A percentile compares a stretch with the other conserved stretches of the same genome.
phyloP scores from a whole-genome alignment of 2,797 vertebrate genomes.

The Sebastes vulpes region DNA sequence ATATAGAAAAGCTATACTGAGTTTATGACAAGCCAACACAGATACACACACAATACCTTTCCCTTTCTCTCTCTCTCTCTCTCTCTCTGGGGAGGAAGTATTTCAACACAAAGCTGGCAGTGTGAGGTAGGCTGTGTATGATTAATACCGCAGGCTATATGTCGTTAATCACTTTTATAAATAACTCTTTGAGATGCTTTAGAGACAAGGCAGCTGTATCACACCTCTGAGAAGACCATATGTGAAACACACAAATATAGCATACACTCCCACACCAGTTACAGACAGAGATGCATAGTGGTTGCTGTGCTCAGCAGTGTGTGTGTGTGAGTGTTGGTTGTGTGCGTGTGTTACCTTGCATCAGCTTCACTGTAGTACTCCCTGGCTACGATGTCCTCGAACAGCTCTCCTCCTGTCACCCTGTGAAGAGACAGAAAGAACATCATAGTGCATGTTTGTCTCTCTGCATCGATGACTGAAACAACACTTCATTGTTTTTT shows the following conservation, averaged over 20 bases:
- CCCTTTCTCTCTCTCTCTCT: no score
- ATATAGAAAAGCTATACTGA: background rate
- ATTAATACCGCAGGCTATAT: conserved; percentile 73
- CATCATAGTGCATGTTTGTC: background rate
- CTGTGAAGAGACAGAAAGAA: conserved; percentile 54
- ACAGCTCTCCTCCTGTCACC: conserved; percentile 94
- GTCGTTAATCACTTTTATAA: conserved; percentile 84
- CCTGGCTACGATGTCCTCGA: conserved; percentile 98
- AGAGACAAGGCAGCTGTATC: conserved; percentile 68
- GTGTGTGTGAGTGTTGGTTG: conserved; percentile 5
- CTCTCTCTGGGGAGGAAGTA: conserved; percentile 30
- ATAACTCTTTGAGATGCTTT: conserved; percentile 70
- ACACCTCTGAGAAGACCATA: conserved; percentile 63
- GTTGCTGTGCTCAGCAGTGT: conserved; percentile 46
- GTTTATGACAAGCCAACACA: conserved; percentile 20
- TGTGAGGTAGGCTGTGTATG: conserved; percentile 58
- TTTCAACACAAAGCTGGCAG: conserved; percentile 50
- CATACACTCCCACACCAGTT: background rate
- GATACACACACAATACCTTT: background rate
- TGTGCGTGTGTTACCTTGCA: conserved; percentile 88
- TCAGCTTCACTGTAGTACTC: conserved; percentile 99
- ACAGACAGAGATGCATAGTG: conserved; percentile 51
- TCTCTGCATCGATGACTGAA: background rate
- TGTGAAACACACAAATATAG: conserved; percentile 53
- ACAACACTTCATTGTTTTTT: background rate